These are phyloP conservation scores for Tinamus major DNA, from an alignment of 2,797 vertebrate genomes.

Conservation along the genomic window DNA sequence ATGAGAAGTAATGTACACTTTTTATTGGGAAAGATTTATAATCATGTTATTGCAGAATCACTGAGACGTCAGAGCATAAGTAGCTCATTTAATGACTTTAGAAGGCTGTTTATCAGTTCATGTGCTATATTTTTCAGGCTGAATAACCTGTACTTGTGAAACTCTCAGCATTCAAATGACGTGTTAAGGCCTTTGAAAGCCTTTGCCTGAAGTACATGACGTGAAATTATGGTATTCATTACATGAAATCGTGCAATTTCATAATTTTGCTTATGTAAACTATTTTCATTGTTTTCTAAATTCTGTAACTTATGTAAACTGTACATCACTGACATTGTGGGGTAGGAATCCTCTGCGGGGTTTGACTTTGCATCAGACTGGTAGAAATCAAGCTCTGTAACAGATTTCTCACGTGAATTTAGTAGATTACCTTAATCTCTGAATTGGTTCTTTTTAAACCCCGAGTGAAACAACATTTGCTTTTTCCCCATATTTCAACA, in stretches of 20 bases:
- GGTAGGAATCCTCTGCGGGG: background rate
- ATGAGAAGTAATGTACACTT: background rate
- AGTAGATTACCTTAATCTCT: background rate
- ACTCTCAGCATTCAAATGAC: background rate
- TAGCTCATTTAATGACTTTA: background rate
- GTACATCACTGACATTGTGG: background rate
- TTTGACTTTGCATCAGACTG: background rate
- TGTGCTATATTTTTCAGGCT: background rate
- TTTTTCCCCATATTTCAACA: background rate
- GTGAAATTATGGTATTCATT: no score
- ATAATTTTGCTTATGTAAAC: background rate
- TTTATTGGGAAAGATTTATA: background rate
- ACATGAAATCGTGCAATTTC: background rate
- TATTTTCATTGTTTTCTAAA: background rate
- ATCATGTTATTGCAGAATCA: background rate
- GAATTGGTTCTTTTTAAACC: background rate
- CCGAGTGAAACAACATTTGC: background rate
- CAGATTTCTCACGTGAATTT: background rate
- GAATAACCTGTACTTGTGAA: background rate
- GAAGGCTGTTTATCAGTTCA: background rate
- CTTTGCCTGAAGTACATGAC: background rate
- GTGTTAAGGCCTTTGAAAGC: background rate
- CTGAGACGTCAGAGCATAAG: background rate
- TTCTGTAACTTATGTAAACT: background rate
- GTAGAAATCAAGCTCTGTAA: background rate